phyloP scores from a whole-genome alignment of 2,797 vertebrate species.

The Steatocranus sp. region DNA sequence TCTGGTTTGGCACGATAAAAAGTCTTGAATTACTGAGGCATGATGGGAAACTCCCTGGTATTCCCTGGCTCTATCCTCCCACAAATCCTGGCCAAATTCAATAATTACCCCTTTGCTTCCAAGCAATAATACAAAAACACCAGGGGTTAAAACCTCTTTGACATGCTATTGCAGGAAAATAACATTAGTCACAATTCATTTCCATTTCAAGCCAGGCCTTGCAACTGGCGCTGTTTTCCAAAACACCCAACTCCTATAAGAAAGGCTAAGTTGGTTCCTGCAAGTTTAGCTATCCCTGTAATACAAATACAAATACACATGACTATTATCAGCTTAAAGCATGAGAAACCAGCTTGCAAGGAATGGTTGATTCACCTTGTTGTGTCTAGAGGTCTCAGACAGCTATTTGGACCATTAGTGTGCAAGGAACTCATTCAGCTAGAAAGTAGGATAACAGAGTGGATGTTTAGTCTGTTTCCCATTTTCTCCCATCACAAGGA shows the following conservation, averaged over 20 bases:
- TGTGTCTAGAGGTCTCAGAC: neutral
- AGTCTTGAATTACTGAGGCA: neutral
- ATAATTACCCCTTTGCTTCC: neutral
- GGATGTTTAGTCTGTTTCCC: neutral
- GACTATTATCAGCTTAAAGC: neutral
- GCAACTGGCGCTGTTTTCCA: neutral
- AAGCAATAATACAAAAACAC: conserved; percentile 16
- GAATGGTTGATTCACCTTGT: neutral
- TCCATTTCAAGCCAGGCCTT: neutral
- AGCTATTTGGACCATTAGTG: neutral
- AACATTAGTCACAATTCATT: conserved; percentile 3
- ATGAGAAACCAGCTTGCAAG: neutral
- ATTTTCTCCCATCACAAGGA: neutral
- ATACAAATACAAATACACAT: neutral
- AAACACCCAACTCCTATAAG: neutral
- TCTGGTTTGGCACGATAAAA: conserved; percentile 8
- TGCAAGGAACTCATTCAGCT: neutral
- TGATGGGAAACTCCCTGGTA: conserved; percentile 52
- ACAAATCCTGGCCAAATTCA: neutral
- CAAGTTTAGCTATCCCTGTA: neutral
- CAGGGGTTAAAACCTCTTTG: neutral
- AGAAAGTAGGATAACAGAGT: neutral
- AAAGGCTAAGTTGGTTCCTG: neutral
- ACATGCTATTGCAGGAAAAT: neutral
- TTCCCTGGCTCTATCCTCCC: neutral